Evolutionary conservation across 2,113 vertebrate species (phyloP).

Genomic region (Antennarius striatus): DNA sequence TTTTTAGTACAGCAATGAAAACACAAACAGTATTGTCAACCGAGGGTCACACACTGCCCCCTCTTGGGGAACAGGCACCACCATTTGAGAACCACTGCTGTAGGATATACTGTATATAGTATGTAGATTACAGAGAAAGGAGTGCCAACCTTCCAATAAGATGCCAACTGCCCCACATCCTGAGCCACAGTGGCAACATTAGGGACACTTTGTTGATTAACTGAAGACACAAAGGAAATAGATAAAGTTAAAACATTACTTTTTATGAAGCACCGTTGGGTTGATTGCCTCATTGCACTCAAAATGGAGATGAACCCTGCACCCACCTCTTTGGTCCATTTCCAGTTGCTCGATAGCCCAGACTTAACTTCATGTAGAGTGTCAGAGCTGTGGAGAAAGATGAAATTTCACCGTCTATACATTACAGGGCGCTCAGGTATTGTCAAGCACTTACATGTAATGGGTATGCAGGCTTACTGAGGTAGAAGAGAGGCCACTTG

Average conservation of each 20-base stretch:
- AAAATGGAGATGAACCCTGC: background rate
- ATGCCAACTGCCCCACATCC: no score
- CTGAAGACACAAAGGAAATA: no score
- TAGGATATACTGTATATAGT: no score
- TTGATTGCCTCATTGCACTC: background rate
- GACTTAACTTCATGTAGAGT: conserved; percentile 25
- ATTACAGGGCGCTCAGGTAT: conserved; percentile 46
- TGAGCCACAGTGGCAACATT: no score
- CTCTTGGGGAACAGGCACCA: no score
- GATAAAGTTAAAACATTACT: background rate
- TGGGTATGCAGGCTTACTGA: conserved; percentile 37
- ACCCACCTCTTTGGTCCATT: background rate
- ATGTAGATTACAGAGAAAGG: no score
- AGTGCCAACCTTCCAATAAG: no score
- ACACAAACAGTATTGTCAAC: no score
- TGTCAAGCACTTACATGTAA: conserved; percentile 37
- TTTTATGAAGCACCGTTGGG: conserved; percentile 3
- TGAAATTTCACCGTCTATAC: conserved; percentile 28
- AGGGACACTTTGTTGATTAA: no score
- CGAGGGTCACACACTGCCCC: no score
- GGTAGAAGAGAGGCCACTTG: conserved; percentile 35
- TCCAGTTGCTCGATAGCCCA: background rate
- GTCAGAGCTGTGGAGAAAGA: conserved; percentile 25
- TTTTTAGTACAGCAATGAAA: no score
- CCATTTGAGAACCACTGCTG: no score